Percentiles rank a stretch among this genome's conserved stretches.
Evolutionary conservation across 1,140 invertebrate genomes (phyloP).

Genomic region (Drosophila prosaltans): DNA sequence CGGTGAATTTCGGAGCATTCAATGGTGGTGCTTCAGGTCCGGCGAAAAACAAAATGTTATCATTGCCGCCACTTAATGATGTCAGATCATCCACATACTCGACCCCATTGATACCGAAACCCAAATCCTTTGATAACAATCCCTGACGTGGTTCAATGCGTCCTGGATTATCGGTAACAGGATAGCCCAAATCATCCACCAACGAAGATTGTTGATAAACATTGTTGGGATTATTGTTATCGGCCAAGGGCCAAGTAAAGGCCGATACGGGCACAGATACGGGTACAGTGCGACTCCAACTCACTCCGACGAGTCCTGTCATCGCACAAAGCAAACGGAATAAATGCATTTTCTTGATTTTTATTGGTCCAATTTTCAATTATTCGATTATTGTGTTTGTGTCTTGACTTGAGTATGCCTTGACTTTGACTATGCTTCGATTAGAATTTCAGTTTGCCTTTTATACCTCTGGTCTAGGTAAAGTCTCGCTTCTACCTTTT

Average conservation of each 20-base stretch:
- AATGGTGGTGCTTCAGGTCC: background rate
- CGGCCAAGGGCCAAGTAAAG: background rate
- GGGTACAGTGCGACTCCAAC: background rate
- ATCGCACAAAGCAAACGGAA: background rate
- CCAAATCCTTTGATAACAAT: background rate
- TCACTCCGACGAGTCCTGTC: background rate
- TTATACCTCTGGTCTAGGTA: slow-evolving; percentile 2
- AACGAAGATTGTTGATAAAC: background rate
- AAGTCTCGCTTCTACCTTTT: too few relatives aligned
- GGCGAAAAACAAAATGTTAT: background rate
- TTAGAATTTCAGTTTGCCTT: background rate
- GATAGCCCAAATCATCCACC: background rate
- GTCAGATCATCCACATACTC: background rate
- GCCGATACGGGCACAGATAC: background rate
- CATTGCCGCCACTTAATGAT: background rate
- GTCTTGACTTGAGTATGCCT: slow-evolving; percentile 4
- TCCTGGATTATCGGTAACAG: slow-evolving; percentile 10
- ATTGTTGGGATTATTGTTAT: background rate
- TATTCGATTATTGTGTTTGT: background rate
- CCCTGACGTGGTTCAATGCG: background rate
- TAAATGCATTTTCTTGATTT: background rate
- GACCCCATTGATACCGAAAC: background rate
- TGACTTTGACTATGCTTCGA: slow-evolving; percentile 1
- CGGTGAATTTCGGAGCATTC: background rate
- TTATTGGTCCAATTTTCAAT: too few relatives aligned